A percentile compares a stretch with the other conserved stretches of the same genome.
Conservation (phyloP, 2,888 invertebrate genomes). For the Pterobdella sp. region DNA sequence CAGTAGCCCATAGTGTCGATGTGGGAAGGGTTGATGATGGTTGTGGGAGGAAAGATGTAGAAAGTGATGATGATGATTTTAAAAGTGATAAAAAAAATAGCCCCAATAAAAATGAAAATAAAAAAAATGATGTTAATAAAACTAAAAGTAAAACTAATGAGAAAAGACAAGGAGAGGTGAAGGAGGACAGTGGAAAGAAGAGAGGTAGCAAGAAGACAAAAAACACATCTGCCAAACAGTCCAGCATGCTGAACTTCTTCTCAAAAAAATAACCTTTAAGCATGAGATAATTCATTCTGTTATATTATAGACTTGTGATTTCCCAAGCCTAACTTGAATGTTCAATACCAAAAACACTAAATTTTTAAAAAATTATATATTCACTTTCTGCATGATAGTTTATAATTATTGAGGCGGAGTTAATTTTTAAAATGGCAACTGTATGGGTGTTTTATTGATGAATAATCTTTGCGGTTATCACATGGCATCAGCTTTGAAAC, state of each 20-base stretch:
- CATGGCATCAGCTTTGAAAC: too few relatives aligned
- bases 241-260: constrained; percentile 8
- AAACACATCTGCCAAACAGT: neutral
- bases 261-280: constrained; percentile 10
- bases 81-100: neutral
- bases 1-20: neutral
- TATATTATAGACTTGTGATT: neutral
- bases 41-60: neutral
- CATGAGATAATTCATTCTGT: neutral
- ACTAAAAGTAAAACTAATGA: neutral
- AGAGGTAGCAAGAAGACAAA: neutral
- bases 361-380: too few relatives aligned
- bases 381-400: too few relatives aligned
- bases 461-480: too few relatives aligned
- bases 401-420: too few relatives aligned
- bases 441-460: too few relatives aligned
- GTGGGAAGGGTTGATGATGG: neutral
- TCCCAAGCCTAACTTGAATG: too few relatives aligned
- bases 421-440: too few relatives aligned
- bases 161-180: neutral
- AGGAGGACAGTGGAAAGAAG: neutral
- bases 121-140: neutral
- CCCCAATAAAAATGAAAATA: neutral
- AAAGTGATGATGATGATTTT: neutral
- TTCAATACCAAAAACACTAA: too few relatives aligned